phyloP scores from a whole-genome alignment of 2,888 invertebrate species.

The Biston stratarius region DNA sequence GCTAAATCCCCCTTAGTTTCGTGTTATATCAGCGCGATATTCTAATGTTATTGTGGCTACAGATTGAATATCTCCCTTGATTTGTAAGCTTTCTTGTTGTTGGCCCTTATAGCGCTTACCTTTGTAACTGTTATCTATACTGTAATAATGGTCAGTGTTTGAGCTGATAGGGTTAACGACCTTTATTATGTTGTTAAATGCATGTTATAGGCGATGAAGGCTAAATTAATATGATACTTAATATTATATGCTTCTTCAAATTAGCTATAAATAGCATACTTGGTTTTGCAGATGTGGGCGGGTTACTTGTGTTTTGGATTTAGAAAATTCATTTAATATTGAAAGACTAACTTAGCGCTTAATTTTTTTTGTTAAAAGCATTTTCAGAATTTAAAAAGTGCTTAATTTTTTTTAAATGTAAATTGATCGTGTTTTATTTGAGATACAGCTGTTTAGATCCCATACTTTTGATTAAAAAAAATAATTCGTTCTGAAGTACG shows the following conservation, averaged over 20 bases:
- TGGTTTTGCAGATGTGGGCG: background rate
- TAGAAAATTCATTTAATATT: background rate
- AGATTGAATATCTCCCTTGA: conserved; percentile 83
- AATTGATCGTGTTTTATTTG: no score
- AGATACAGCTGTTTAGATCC: no score
- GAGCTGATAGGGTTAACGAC: conserved; percentile 31
- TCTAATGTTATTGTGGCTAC: conserved; percentile 78
- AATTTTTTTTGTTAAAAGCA: no score
- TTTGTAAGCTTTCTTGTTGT: conserved; percentile 77
- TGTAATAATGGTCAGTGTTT: conserved; percentile 27
- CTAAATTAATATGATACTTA: conserved; percentile 20
- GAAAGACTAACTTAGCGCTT: no score
- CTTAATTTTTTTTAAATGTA: no score
- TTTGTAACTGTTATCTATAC: conserved; percentile 9
- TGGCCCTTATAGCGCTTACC: conserved; percentile 25
- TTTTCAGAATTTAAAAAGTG: no score
- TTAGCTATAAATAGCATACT: background rate
- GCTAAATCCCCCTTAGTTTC: conserved; percentile 71
- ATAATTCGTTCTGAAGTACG: no score
- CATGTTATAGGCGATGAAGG: conserved; percentile 14
- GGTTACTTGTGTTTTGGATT: background rate
- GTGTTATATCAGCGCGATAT: conserved; percentile 72
- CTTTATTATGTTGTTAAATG: conserved; percentile 15
- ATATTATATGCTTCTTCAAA: conserved; percentile 4
- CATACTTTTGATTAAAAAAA: no score